Evolutionary conservation across 2,888 invertebrate species (phyloP).

Genomic region (Papilio demoleus): DNA sequence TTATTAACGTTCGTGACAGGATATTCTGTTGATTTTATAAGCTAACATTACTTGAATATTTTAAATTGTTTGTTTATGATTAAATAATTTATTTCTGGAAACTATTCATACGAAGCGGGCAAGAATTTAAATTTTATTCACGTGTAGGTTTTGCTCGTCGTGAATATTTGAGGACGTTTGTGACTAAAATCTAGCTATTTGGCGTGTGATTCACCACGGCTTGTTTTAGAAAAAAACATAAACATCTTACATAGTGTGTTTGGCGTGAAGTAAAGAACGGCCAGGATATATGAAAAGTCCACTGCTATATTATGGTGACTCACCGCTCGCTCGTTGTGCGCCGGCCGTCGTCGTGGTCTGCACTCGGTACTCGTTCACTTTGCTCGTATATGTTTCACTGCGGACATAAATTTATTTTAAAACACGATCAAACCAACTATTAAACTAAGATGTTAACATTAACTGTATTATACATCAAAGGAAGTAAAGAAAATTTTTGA

Average conservation of each 20-base stretch:
- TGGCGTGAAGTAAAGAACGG: too few relatives aligned
- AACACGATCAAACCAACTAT: background rate
- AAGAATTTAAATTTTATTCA: background rate
- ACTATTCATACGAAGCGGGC: background rate
- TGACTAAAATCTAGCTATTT: background rate
- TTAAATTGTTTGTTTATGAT: background rate
- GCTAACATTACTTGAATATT: too few relatives aligned
- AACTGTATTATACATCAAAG: background rate
- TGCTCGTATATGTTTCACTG: conserved; percentile 81
- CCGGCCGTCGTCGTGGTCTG: conserved; percentile 74
- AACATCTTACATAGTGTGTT: background rate
- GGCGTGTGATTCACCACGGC: background rate
- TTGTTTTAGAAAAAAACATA: background rate
- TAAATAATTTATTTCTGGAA: background rate
- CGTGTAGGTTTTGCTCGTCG: background rate
- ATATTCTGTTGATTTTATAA: conserved; percentile 6
- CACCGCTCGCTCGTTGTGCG: conserved; percentile 79
- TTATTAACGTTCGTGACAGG: conserved; percentile 13
- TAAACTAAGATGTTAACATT: background rate
- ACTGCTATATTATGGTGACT: too few relatives aligned
- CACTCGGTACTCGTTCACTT: conserved; percentile 81
- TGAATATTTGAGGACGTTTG: background rate
- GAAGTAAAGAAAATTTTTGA: too few relatives aligned
- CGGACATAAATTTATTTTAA: conserved; percentile 19
- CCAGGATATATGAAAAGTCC: too few relatives aligned